Base-by-base conservation (phyloP, 2,797 vertebrate genomes). In the Sphenodon punctatus region DNA sequence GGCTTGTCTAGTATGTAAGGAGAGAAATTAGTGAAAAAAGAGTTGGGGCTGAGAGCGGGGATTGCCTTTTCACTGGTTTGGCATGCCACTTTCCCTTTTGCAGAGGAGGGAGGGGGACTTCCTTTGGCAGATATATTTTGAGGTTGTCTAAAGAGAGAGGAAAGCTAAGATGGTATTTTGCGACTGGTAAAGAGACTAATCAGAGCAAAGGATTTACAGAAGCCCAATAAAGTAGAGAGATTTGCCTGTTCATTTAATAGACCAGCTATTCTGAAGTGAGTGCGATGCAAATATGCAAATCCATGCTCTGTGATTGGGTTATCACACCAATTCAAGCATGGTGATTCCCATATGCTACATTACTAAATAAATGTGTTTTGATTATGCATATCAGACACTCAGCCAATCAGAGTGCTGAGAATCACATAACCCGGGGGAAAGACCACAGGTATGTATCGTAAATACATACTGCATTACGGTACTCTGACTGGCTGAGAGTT, bases 301-400 rank as follows among this genome's bases (percentile, higher is more conserved):
- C 67, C 39, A 32, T 84, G 17, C 66, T 68, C 25, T 45, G 43
- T 55, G 17, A 55, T 14, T 68, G 34, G 55, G 14, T 68, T 55
- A 73, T 78, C 88, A 85, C n/a, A 43, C 30, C 27, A 45, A 46
- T 23, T 45, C 27, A 70, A 25, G 48, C 51, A 71, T 34, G 51
- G 17, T n/a, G 20, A 82, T 75, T 67, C 84, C 60, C 45, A 84
- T 69, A 66, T 58, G 45, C 23, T 76, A 51, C 67, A 75, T 30
- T 58, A 78, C 78, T 77, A 77, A 91, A 80, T 80, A 91, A 82
- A 80, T 87, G 64, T 65, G 76, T 41, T 64, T 48, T 79, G 75
- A 78, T 76, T 68, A 80, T 67, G n/a, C 63, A 30, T 63, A 38
- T 59, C 69, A 82, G 69, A 56, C 25, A 86, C 70, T 70, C 73